phyloP scores from a whole-genome alignment of 2,113 vertebrate species.

The Tilapia sparmanii region DNA sequence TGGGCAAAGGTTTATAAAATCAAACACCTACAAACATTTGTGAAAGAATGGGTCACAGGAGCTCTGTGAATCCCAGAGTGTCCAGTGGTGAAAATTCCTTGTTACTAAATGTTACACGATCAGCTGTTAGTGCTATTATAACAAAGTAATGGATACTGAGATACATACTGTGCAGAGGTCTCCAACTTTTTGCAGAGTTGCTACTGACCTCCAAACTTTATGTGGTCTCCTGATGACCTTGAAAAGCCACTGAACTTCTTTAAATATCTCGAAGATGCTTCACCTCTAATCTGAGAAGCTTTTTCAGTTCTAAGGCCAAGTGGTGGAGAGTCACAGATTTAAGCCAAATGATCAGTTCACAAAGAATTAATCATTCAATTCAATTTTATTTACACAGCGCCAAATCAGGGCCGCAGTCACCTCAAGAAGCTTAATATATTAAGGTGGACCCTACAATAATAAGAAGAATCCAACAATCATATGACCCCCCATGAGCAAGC shows the following conservation, averaged over 20 bases:
- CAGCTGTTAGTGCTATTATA: neutral
- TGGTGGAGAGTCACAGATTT: neutral
- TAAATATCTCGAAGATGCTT: neutral
- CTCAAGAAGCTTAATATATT: neutral
- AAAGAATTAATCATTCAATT: neutral
- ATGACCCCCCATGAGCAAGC: neutral
- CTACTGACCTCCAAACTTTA: neutral
- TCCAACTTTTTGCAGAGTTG: neutral
- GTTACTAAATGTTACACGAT: neutral
- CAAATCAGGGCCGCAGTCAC: neutral
- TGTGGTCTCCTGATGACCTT: neutral
- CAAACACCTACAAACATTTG: neutral
- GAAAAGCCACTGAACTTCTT: neutral
- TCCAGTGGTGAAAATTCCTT: neutral
- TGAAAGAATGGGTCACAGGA: neutral
- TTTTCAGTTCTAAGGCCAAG: neutral
- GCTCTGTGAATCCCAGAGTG: neutral
- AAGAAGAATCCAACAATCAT: neutral
- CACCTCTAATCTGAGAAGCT: neutral
- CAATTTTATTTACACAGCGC: neutral
- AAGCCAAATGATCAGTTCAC: neutral
- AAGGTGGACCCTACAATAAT: neutral
- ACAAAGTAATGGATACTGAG: neutral
- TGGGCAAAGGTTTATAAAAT: neutral
- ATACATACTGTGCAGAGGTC: neutral